phyloP scores from a whole-genome alignment of 2,888 invertebrate genomes.

The Drosophila merina region DNA sequence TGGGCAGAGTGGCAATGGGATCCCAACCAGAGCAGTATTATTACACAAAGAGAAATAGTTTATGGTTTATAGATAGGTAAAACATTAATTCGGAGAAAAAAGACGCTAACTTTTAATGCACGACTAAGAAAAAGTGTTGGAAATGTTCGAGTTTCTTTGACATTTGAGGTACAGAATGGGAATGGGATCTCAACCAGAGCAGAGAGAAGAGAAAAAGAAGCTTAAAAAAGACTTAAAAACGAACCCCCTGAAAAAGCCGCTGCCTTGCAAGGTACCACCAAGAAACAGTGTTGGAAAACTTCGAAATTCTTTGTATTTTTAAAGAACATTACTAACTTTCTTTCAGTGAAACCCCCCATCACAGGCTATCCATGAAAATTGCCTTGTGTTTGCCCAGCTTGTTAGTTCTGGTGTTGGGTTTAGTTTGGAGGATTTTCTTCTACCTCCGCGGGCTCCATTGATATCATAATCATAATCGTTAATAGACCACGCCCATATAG shows the following conservation, averaged over 20 bases:
- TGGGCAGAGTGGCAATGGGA: constrained; percentile 58
- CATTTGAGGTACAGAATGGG: too few species aligned
- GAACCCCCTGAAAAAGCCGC: too few species aligned
- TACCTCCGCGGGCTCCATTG: constrained; percentile 35
- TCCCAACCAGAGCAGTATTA: constrained; percentile 30
- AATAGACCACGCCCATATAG: constrained; percentile 73
- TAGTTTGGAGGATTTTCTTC: background rate
- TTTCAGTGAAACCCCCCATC: constrained; percentile 12
- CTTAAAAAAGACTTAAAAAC: too few species aligned
- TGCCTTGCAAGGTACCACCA: too few species aligned
- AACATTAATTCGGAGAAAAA: too few species aligned
- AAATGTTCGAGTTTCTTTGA: too few species aligned
- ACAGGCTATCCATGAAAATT: background rate
- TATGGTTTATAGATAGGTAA: too few species aligned
- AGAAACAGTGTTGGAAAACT: too few species aligned
- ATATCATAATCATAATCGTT: constrained; percentile 78
- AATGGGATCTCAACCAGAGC: too few species aligned
- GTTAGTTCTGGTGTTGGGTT: constrained; percentile 47
- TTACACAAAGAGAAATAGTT: constrained; percentile 11
- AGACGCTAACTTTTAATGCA: background rate
- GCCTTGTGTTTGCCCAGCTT: constrained; percentile 33
- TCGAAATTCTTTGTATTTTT: too few species aligned
- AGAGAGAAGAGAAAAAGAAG: too few species aligned
- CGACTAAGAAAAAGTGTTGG: too few species aligned
- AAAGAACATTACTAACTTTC: background rate